Percentiles rank a stretch among this genome's conserved stretches.
Evolutionary conservation across 2,113 vertebrate species (phyloP).

Genomic region (Odontesthes bonariensis): DNA sequence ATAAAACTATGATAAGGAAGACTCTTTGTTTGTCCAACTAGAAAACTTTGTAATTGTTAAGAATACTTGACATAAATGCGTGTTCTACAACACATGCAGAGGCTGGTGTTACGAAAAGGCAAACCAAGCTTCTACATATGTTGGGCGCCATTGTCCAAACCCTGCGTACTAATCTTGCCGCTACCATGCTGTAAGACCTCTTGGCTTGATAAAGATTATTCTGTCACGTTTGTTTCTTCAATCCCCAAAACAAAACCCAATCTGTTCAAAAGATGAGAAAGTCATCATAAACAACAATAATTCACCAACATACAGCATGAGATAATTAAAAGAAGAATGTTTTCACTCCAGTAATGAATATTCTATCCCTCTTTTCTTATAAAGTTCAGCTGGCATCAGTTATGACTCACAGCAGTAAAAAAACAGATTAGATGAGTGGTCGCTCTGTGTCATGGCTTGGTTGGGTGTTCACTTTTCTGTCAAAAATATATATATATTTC

Average conservation of each 20-base stretch:
- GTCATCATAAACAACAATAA: background rate
- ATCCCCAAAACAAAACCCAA: too few species aligned
- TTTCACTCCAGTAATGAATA: background rate
- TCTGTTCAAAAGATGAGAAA: too few species aligned
- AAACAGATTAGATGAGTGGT: background rate
- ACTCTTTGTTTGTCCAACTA: background rate
- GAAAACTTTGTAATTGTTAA: background rate
- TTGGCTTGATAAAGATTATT: too few species aligned
- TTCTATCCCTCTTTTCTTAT: background rate
- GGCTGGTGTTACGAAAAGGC: too few species aligned
- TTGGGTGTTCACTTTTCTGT: background rate
- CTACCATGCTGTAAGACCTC: too few species aligned
- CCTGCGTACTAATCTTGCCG: too few species aligned
- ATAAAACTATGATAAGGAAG: background rate
- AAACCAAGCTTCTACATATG: too few species aligned
- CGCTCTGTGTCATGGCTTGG: background rate
- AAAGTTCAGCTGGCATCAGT: background rate
- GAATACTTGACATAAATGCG: background rate
- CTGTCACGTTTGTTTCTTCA: too few species aligned
- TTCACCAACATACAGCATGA: background rate
- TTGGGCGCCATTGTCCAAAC: too few species aligned
- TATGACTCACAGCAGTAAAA: conserved; percentile 24
- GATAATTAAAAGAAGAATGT: background rate
- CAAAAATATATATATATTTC: too few species aligned
- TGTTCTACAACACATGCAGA: too few species aligned